phyloP scores from a whole-genome alignment of 2,113 vertebrate genomes.

The Natator depressus region DNA sequence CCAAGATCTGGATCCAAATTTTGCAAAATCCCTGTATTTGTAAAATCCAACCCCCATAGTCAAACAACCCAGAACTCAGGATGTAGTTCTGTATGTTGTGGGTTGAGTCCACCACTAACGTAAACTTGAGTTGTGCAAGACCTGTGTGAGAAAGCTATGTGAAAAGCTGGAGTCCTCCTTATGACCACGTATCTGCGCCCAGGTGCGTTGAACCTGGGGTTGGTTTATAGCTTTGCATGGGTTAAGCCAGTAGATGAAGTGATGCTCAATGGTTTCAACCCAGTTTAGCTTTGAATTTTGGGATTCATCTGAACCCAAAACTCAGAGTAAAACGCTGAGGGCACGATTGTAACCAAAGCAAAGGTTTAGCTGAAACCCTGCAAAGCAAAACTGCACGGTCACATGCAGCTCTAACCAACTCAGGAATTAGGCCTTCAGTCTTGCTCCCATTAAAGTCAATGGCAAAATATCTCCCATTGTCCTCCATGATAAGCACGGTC shows the following conservation, averaged over 20 bases:
- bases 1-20: background rate
- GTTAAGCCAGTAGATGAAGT: slow-evolving; percentile 2
- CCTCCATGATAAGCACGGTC: slow-evolving; percentile 34
- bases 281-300: slow-evolving; percentile 49
- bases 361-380: slow-evolving; percentile 32
- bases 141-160: background rate
- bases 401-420: slow-evolving; percentile 14
- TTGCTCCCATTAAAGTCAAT: slow-evolving; percentile 54
- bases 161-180: background rate
- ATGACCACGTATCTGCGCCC: background rate
- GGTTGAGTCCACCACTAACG: background rate
- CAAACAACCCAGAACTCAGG: background rate
- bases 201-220: background rate
- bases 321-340: slow-evolving; percentile 47
- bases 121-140: slow-evolving; percentile 25
- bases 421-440: background rate
- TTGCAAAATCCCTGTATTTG: slow-evolving; percentile 19
- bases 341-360: background rate
- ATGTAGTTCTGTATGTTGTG: background rate
- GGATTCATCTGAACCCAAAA: slow-evolving; percentile 55
- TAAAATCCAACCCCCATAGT: background rate
- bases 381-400: slow-evolving; percentile 30
- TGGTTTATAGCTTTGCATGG: background rate
- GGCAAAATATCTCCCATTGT: slow-evolving; percentile 64
- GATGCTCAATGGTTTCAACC: slow-evolving; percentile 14